Evolutionary conservation across 1,140 invertebrate species (phyloP), one percentile per base, ranked within the genome.

Genomic region (Drosophila saltans): DNA sequence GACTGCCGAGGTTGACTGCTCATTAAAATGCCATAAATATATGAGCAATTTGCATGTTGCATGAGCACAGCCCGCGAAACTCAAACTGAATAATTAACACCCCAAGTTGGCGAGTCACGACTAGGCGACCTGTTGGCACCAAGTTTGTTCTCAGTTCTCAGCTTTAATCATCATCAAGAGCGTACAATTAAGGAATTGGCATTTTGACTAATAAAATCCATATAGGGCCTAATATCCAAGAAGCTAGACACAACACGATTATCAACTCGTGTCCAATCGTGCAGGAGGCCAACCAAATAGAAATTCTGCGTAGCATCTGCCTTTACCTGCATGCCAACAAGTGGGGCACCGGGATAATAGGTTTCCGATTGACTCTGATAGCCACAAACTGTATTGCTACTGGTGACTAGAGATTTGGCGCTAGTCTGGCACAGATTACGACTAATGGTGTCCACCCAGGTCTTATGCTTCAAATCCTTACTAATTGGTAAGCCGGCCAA

Each of bases 41-140:
- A 82, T 66, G 78, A 88, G 72, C 69, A 82, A 89, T 89, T 88
- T 83, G 77, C 82, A 86, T 85, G 74, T 81, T 86, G 66, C 71
- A 72, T 65, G 75, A 83, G 77, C 73, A 45, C 41, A 48, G 36
- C 61, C 26, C 26, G 26, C 55, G 71, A 43, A 45, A 56, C 55
- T 57, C 24, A n/a, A 67, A 61, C 58, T 88, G 69, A 83, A 89
- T 89, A 88, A 88, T 88, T 80, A 88, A 88, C 70, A 62, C 72
- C 48, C 69, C 60, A 55, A 41, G 45, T 26, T 24, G 21, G 9
- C 45, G 9, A 52, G 55, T 67, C 74, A 63, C 57, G 57, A 59
- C 57, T 40, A 39, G 56, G 57, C 33, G 55, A 76, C 83, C 75
- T 79, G 72, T 79, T 86, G 75, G 63, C 75, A 86, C 59, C 67